These are phyloP conservation scores for Ciconia boyciana DNA, from an alignment of 2,113 vertebrate species.

Conservation along the genomic window DNA sequence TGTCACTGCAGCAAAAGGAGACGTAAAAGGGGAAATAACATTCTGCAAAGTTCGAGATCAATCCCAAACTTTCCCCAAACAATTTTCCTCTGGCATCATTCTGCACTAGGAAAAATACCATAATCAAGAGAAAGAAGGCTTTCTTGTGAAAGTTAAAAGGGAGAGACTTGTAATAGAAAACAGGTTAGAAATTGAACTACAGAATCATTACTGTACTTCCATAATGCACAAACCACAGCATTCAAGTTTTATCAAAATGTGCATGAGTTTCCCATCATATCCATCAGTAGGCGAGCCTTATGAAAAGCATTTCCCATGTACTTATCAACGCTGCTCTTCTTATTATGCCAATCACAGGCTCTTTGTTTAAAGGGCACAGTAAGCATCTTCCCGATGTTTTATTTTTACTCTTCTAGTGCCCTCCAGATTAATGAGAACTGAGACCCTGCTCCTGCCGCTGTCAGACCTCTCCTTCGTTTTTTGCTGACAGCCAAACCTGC, in stretches of 20 bases:
- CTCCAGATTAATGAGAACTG: slow-evolving; percentile 16
- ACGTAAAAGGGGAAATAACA: not conserved
- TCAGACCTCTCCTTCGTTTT: slow-evolving; percentile 46
- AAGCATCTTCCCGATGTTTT: not conserved
- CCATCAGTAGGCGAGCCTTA: not conserved
- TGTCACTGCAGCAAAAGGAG: not conserved
- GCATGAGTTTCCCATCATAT: not conserved
- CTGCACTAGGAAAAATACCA: not conserved
- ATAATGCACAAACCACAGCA: not conserved
- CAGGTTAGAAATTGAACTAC: not conserved
- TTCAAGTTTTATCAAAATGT: not conserved
- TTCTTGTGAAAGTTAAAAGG: slow-evolving; percentile 13
- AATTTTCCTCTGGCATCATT: not conserved
- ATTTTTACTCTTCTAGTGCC: not conserved
- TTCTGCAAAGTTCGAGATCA: not conserved
- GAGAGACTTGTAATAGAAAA: slow-evolving; percentile 7
- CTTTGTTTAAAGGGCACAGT: not conserved
- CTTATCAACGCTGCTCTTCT: not conserved
- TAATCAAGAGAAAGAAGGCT: not conserved
- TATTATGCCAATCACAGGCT: not conserved
- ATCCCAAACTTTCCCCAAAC: not conserved
- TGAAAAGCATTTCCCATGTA: not conserved
- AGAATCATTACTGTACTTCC: not conserved
- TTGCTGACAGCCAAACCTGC: slow-evolving; percentile 49
- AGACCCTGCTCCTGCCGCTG: not conserved